Base-by-base conservation (phyloP, 2,888 invertebrate species). In the Ophraella communa region DNA sequence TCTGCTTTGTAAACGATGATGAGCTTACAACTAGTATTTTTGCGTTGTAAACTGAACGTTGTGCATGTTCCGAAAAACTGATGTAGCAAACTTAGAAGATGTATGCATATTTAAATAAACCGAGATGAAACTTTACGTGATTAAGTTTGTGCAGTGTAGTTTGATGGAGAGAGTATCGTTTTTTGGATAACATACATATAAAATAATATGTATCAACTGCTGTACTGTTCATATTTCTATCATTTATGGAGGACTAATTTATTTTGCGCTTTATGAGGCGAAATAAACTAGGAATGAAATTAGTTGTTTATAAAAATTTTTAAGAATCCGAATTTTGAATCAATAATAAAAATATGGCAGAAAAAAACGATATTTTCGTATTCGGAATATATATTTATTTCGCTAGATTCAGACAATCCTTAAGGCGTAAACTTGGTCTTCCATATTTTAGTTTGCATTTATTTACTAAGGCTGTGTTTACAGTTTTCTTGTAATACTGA, bases 141-240 rank as follows among this genome's bases (percentile, higher is more conserved):
- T 72, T 68, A 70, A 79, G 78, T 80, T 76, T 80, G 80, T 81
- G 79, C 79, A 79, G 80, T 80, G 80, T 82, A 81, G 80, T 81
- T 80, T 81, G 80, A 80, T 81, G 81, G 81, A 82, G 81, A 81
- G 81, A 79, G 80, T 81, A 81, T 79, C 81, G 76, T 78, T 77
- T 68, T 74, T 60, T 74, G 53, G 45, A 39, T 39, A 30, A 2
- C 30, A 30, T 7, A 30, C 11, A 30, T 30, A 30, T 30, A 21
- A n/a, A n/a, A n/a, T n/a, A n/a, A n/a, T 53, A 54, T 51, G 54
- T 66, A 60, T 80, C 79, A 79, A 80, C 78, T 79, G 78, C 74
- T 77, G 76, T 74, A 75, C 77, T 78, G 78, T 74, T 80, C 79
- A 78, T 80, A 78, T 76, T 67, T 67, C 72, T 69, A 68, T 70